A percentile compares a stretch with the other conserved stretches of the same genome.
Conservation (phyloP, 2,888 invertebrate genomes). For the Gnatocerus cornutus region DNA sequence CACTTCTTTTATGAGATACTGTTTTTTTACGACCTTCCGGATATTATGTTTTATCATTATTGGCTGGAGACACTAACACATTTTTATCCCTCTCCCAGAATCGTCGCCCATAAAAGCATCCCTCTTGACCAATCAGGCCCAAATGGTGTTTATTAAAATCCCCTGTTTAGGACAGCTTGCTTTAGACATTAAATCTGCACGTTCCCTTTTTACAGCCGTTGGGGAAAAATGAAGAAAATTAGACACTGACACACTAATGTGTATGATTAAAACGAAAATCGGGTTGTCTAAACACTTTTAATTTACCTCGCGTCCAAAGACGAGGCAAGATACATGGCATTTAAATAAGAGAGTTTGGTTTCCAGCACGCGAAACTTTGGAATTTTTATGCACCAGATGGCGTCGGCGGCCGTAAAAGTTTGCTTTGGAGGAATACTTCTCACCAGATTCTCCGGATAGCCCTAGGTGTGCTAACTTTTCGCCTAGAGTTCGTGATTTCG, state of each 20-base stretch:
- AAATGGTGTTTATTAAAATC: slow-evolving; percentile 37
- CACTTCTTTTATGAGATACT: slow-evolving; percentile 52
- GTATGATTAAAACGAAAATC: neutral
- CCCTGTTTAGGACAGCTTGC: slow-evolving; percentile 17
- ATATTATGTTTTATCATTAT: slow-evolving; percentile 48
- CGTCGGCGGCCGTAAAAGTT: neutral
- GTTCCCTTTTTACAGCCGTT: slow-evolving; percentile 3
- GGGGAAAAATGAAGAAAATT: neutral
- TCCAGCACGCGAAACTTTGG: slow-evolving; percentile 6
- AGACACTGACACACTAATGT: neutral
- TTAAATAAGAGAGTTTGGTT: slow-evolving; percentile 3
- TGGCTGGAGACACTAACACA: slow-evolving; percentile 39
- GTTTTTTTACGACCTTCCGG: slow-evolving; percentile 53
- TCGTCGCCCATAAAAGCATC: slow-evolving; percentile 36
- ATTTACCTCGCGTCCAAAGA: neutral
- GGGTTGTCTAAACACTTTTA: neutral
- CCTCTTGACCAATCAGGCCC: slow-evolving; percentile 36
- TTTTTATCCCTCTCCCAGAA: slow-evolving; percentile 34
- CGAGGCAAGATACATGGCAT: slow-evolving; percentile 5
- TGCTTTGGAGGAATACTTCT: slow-evolving; percentile 7
- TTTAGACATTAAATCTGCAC: slow-evolving; percentile 3
- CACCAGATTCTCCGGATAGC: slow-evolving; percentile 9
- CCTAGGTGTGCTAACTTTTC: slow-evolving; percentile 22
- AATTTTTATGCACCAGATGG: slow-evolving; percentile 27
- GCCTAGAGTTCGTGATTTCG: slow-evolving; percentile 20